These are phyloP conservation scores for Callipepla squamata DNA, from an alignment of 2,113 vertebrate genomes.

Conservation along the genomic window DNA sequence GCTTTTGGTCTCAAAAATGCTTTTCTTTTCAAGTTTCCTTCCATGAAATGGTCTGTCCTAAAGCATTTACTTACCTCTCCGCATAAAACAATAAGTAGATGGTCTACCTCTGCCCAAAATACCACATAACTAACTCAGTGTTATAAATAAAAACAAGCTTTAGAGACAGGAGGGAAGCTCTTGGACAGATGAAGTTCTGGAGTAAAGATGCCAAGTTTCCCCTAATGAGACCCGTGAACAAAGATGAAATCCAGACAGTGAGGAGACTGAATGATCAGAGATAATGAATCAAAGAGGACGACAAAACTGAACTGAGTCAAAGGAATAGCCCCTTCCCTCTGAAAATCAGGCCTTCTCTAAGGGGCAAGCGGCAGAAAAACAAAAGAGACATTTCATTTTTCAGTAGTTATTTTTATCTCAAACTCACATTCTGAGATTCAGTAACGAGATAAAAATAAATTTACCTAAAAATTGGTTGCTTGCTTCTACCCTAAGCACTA, in stretches of 20 bases:
- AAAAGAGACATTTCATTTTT: not conserved
- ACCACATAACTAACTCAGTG: fast-evolving
- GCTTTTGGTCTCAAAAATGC: not conserved
- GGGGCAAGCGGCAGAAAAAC: not conserved
- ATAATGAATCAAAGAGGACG: not conserved
- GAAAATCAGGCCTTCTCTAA: not conserved
- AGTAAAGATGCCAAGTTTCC: not conserved
- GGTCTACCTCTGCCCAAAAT: not conserved
- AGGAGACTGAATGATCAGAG: not conserved
- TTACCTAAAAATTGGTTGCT: not conserved
- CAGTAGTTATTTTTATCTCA: not conserved
- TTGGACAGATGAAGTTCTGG: not conserved
- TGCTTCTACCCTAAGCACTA: not conserved
- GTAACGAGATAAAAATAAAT: not conserved
- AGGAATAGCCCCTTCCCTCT: not conserved
- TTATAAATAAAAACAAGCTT: not conserved
- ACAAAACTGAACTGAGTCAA: not conserved
- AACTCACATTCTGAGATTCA: not conserved
- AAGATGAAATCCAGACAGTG: not conserved
- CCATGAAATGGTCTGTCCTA: not conserved
- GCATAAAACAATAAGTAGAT: not conserved
- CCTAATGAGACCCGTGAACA: not conserved
- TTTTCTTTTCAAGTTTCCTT: not conserved
- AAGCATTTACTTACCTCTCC: not conserved
- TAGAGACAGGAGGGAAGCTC: not conserved